Percentiles rank a stretch among this genome's conserved stretches.
These are phyloP conservation scores for Callithrix jacchus DNA, from an alignment of 2,113 vertebrate genomes.

Conservation along the genomic window DNA sequence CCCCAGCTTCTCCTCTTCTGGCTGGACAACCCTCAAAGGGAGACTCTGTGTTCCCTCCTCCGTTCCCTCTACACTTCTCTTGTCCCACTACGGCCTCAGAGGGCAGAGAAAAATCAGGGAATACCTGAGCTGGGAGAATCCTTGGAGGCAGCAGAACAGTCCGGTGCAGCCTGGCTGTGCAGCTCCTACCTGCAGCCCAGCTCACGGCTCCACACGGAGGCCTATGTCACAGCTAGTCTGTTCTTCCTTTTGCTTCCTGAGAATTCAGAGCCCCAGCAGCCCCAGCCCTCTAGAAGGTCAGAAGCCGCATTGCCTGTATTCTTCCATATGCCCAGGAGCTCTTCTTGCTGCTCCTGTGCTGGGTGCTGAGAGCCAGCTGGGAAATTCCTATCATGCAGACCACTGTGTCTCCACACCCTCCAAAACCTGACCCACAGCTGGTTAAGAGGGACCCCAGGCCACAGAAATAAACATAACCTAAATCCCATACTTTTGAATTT, in stretches of 20 bases:
- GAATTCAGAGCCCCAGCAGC: background rate
- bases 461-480: background rate
- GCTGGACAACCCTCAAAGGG: background rate
- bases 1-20: background rate
- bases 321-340: background rate
- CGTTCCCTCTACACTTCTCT: background rate
- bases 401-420: background rate
- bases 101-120: background rate
- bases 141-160: background rate
- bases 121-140: background rate
- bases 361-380: background rate
- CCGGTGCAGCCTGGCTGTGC: background rate
- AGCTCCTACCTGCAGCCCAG: background rate
- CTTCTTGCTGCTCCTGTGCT: rapidly evolving
- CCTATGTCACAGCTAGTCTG: background rate
- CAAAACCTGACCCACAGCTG: background rate
- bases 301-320: no score
- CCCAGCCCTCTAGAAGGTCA: background rate
- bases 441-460: background rate
- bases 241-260: background rate
- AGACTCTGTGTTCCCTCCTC: background rate
- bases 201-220: rapidly evolving
- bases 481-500: background rate
- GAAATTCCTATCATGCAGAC: background rate
- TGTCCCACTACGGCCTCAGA: background rate